Evolutionary conservation across 2,797 vertebrate genomes (phyloP).

Genomic region (Notamacropus eugenii): DNA sequence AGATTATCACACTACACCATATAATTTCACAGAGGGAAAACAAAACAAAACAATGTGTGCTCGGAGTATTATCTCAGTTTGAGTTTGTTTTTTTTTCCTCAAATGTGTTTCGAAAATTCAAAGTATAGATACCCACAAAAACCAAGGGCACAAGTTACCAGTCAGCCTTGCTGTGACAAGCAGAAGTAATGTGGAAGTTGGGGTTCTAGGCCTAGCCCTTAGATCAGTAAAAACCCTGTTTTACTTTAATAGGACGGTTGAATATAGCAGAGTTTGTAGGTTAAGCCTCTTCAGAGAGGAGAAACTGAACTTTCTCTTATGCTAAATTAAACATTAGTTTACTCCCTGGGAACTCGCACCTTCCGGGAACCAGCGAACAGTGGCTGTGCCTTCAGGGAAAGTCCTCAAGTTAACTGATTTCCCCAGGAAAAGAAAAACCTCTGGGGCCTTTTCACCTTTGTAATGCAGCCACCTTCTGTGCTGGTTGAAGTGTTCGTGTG

Average conservation of each 20-base stretch:
- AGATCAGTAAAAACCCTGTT: conserved; percentile 15
- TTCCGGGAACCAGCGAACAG: conserved; percentile 66
- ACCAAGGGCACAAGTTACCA: conserved; percentile 13
- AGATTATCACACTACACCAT: conserved; percentile 5
- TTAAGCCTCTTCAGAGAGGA: conserved; percentile 63
- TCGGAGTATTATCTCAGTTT: background rate
- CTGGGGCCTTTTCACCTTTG: conserved; percentile 43
- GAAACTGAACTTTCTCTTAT: conserved; percentile 71
- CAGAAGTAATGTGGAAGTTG: background rate
- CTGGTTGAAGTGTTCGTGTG: background rate
- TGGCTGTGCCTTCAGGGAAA: conserved; percentile 73
- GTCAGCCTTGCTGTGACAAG: background rate
- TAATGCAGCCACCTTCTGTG: conserved; percentile 21
- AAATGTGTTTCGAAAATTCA: conserved; percentile 34
- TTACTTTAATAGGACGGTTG: conserved; percentile 38
- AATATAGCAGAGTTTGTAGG: conserved; percentile 64
- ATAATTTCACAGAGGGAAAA: conserved; percentile 46
- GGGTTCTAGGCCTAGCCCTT: conserved; percentile 3
- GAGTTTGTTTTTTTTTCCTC: conserved; percentile 4
- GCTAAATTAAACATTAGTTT: conserved; percentile 78
- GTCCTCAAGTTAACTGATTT: conserved; percentile 52
- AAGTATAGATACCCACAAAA: background rate
- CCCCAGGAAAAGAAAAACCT: conserved; percentile 56
- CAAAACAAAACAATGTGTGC: background rate
- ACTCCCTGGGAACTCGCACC: conserved; percentile 77